Percentiles rank a stretch among this genome's conserved stretches.
Evolutionary conservation across 1,140 invertebrate species (phyloP).

Genomic region (Globodera rostochiensis): DNA sequence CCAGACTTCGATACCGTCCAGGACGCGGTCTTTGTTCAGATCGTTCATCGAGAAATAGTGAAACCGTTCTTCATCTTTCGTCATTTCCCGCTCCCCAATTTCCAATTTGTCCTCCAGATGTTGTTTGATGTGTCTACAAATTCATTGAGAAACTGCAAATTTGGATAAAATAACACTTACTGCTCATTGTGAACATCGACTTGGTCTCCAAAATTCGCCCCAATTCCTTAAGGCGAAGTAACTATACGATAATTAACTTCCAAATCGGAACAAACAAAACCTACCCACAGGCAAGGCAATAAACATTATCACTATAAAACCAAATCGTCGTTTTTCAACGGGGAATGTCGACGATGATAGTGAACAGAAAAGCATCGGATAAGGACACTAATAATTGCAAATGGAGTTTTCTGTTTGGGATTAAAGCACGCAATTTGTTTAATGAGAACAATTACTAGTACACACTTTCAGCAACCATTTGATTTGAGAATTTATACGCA

Average conservation of each 20-base stretch:
- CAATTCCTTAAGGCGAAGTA: conserved; percentile 4
- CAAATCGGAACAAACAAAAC: no score
- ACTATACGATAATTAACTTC: neutral
- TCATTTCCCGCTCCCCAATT: conserved; percentile 28
- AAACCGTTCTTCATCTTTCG: conserved; percentile 30
- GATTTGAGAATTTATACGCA: no score
- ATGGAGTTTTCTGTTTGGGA: no score
- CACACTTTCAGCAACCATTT: no score
- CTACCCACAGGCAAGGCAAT: no score
- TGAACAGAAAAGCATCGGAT: no score
- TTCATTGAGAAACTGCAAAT: neutral
- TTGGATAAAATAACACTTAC: conserved; percentile 27
- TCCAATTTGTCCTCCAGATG: conserved; percentile 46
- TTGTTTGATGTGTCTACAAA: conserved; percentile 36
- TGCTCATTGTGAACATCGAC: conserved; percentile 36
- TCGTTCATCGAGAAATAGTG: conserved; percentile 45
- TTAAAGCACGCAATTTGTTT: no score
- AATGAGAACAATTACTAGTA: no score
- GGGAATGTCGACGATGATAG: no score
- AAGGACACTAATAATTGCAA: no score
- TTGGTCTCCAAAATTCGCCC: conserved; percentile 28
- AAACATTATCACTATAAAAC: no score
- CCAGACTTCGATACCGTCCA: conserved; percentile 38
- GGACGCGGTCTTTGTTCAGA: conserved; percentile 35
- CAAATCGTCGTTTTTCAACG: no score